phyloP scores from a whole-genome alignment of 2,113 vertebrate species.

The Notechis scutatus region DNA sequence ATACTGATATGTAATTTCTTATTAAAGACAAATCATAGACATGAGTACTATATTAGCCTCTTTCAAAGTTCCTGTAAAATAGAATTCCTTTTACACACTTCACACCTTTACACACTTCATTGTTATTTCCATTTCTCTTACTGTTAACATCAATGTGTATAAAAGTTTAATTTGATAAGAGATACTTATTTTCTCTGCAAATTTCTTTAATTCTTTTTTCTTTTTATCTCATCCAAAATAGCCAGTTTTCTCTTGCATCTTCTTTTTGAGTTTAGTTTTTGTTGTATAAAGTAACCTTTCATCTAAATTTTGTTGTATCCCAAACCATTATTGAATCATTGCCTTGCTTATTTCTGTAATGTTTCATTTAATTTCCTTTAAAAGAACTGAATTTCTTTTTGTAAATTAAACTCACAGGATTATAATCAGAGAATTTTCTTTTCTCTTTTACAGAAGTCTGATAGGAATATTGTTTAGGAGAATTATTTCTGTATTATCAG shows the following conservation, averaged over 20 bases:
- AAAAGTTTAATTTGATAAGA: neutral
- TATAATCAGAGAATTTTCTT: neutral
- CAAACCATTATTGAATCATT: neutral
- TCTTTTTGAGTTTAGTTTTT: no score
- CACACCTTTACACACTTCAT: no score
- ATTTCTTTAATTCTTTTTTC: neutral
- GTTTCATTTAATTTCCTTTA: neutral
- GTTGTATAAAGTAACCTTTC: neutral
- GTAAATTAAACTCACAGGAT: neutral
- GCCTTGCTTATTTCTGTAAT: no score
- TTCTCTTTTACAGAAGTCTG: neutral
- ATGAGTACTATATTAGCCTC: neutral
- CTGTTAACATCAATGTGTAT: neutral
- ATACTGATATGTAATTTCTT: neutral
- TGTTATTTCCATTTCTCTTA: no score
- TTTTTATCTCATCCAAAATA: no score
- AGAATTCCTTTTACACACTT: neutral
- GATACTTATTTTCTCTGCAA: neutral
- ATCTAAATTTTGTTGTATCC: neutral
- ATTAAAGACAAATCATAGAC: neutral
- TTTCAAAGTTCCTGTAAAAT: neutral
- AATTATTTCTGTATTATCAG: neutral
- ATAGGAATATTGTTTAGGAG: neutral
- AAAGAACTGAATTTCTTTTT: neutral
- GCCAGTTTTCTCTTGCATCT: no score